These are phyloP conservation scores for Meloidogyne exigua DNA, from an alignment of 1,140 invertebrate species.

Conservation along the genomic window DNA sequence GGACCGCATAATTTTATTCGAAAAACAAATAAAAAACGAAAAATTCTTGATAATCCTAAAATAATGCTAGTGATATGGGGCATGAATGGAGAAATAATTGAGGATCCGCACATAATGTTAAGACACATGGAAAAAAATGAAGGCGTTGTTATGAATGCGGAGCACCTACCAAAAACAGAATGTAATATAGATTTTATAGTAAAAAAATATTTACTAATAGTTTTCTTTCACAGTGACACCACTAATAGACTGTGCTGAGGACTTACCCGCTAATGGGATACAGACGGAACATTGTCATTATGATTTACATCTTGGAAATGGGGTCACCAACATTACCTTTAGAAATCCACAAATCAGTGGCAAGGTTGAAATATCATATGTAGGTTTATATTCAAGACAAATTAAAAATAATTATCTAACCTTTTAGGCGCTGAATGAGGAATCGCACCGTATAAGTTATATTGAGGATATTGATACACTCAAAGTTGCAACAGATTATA, in stretches of 20 bases:
- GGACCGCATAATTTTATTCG: neutral
- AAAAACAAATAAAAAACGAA: slow-evolving; percentile 5
- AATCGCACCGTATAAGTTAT: neutral
- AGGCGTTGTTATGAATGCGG: neutral
- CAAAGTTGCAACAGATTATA: neutral
- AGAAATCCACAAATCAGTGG: neutral
- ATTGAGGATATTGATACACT: neutral
- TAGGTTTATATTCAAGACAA: neutral
- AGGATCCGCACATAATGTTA: neutral
- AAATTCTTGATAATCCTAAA: neutral
- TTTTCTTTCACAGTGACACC: neutral
- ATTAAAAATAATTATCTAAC: neutral
- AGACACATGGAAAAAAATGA: neutral
- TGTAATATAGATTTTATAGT: neutral
- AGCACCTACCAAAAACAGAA: slow-evolving; percentile 1
- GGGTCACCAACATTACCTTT: neutral
- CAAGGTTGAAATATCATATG: neutral
- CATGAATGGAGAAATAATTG: neutral
- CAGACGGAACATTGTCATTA: neutral
- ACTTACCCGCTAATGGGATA: neutral
- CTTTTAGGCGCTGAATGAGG: neutral
- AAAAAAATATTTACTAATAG: too few species aligned
- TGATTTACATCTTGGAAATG: neutral
- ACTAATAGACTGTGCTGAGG: neutral
- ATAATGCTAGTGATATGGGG: neutral